phyloP scores from a whole-genome alignment of 2,113 vertebrate species.

The Actenoides hombroni region DNA sequence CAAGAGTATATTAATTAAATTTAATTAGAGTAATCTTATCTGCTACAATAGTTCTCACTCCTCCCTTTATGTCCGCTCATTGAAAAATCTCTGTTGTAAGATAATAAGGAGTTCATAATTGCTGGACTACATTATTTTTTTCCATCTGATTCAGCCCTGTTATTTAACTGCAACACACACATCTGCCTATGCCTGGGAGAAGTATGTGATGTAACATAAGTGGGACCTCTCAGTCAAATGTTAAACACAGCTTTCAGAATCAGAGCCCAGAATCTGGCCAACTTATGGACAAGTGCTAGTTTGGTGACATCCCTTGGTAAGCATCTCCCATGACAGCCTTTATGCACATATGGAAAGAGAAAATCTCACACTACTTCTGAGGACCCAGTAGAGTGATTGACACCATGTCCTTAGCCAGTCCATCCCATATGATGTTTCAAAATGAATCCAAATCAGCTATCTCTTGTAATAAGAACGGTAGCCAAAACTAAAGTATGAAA shows the following conservation, averaged over 20 bases:
- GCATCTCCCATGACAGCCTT: not conserved
- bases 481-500: fast-evolving
- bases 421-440: not conserved
- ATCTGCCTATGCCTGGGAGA: not conserved
- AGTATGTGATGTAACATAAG: not conserved
- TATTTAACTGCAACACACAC: not conserved
- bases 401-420: fast-evolving
- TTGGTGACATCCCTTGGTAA: not conserved
- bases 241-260: not conserved
- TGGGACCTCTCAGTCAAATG: not conserved
- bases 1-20: slow-evolving; percentile 42
- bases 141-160: not conserved
- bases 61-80: not conserved
- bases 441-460: not conserved
- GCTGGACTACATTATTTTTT: not conserved
- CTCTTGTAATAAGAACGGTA: not conserved
- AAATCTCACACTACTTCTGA: not conserved
- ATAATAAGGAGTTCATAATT: not conserved
- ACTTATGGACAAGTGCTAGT: fast-evolving
- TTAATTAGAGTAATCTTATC: slow-evolving; percentile 39
- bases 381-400: fast-evolving
- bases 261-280: fast-evolving
- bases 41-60: not conserved
- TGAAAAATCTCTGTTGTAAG: not conserved
- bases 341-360: fast-evolving